These are phyloP conservation scores for Azorinus chamasolen DNA, from an alignment of 2,888 invertebrate genomes.

Conservation along the genomic window DNA sequence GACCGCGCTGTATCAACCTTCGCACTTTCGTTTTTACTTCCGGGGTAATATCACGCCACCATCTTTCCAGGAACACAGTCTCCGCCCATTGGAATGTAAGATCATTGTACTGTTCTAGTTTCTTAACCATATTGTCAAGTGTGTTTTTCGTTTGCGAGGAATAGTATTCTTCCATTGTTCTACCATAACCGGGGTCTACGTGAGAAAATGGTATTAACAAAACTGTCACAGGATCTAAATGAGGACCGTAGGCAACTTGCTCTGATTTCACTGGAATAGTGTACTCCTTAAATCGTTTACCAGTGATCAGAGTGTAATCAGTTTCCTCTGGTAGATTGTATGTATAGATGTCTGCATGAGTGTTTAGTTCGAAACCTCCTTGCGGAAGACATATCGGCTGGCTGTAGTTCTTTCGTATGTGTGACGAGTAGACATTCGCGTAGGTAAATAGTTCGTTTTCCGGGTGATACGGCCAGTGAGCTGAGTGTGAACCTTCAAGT, in stretches of 20 bases:
- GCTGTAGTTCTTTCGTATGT: too few species aligned
- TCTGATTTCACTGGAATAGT: slow-evolving; percentile 67
- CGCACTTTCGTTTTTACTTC: slow-evolving; percentile 70
- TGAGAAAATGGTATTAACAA: slow-evolving; percentile 97
- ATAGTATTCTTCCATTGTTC: slow-evolving; percentile 98
- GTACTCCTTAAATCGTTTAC: slow-evolving; percentile 72
- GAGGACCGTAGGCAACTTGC: slow-evolving; percentile 57
- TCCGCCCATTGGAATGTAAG: slow-evolving; percentile 86
- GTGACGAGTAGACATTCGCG: too few species aligned
- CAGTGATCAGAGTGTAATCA: slow-evolving; percentile 69
- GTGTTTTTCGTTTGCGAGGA: slow-evolving; percentile 92
- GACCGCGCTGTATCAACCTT: slow-evolving; percentile 78
- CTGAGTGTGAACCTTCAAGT: too few species aligned
- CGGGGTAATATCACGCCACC: slow-evolving; percentile 84
- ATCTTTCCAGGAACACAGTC: slow-evolving; percentile 84
- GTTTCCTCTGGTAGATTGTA: slow-evolving; percentile 72
- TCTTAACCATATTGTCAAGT: slow-evolving; percentile 92
- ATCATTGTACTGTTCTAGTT: slow-evolving; percentile 93
- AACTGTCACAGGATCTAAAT: slow-evolving; percentile 71
- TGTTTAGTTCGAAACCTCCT: too few species aligned
- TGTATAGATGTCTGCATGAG: slow-evolving; percentile 66
- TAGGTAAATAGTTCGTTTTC: too few species aligned
- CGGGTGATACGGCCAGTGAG: too few species aligned
- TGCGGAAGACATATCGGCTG: too few species aligned
- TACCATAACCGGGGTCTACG: slow-evolving; percentile 99